phyloP scores from a whole-genome alignment of 2,797 vertebrate genomes.

The Gambelia wislizenii region DNA sequence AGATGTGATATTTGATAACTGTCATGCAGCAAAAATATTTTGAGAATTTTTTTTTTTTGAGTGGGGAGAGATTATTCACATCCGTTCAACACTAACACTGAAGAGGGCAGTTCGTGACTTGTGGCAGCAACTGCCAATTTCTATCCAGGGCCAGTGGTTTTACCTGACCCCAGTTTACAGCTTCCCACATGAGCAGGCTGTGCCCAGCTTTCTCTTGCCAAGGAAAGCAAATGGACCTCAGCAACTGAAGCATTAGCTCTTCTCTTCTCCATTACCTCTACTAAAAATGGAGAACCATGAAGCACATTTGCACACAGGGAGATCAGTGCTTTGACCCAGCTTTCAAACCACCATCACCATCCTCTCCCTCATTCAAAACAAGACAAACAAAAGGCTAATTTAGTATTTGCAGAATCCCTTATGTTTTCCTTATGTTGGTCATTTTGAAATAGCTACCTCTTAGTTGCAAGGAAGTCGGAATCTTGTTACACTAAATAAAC shows the following conservation, averaged over 20 bases:
- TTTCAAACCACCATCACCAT: conserved; percentile 9
- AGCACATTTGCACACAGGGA: background rate
- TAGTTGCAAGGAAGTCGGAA: conserved; percentile 33
- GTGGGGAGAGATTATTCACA: background rate
- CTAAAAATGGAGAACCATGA: conserved; percentile 49
- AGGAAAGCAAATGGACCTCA: conserved; percentile 58
- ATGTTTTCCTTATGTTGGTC: conserved; percentile 37
- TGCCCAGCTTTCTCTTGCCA: conserved; percentile 54
- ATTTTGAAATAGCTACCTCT: conserved; percentile 37
- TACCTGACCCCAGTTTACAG: conserved; percentile 28
- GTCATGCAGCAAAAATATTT: conserved; percentile 63
- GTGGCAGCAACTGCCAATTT: conserved; percentile 15
- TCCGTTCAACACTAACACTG: conserved; percentile 34
- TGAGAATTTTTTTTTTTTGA: conserved; percentile 57
- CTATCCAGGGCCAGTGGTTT: conserved; percentile 37
- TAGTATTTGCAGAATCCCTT: too few species aligned
- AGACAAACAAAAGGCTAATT: background rate
- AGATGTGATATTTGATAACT: conserved; percentile 64
- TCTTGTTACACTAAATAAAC: conserved; percentile 54
- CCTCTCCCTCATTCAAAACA: conserved; percentile 16
- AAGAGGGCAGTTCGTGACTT: conserved; percentile 34
- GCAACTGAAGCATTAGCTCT: conserved; percentile 44
- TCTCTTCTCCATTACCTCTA: conserved; percentile 46
- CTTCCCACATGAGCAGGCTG: conserved; percentile 58
- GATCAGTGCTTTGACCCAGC: conserved; percentile 8